Evolutionary conservation across 2,888 invertebrate genomes (phyloP), one percentile per base, ranked within the genome.

Genomic region (Pyralis farinalis): DNA sequence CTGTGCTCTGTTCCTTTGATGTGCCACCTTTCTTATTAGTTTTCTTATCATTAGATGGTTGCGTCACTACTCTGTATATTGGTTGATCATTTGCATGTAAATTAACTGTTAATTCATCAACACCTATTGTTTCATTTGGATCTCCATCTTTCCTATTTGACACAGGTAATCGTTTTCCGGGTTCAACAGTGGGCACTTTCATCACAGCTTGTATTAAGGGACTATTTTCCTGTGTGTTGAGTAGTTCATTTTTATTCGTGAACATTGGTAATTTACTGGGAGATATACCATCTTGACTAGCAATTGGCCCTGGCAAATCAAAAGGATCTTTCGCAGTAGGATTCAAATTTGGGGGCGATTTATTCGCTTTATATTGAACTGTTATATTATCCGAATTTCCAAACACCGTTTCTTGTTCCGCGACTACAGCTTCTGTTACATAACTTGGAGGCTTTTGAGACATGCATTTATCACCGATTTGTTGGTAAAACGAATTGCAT

Each of bases 401-500:
- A 39, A 69, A 33, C 4, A 58, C 44, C 28, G 78, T 51, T 46
- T 81, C 81, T 54, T 82, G 73, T 50, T 89, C 87, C 22, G 80
- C 78, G 12, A 85, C 63, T 1, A 86, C 77, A 8, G 84, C 72
- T 62, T 87, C 88, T 6, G 87, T 78, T 2, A 72, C 67, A 34
- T 73, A 77, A 1, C 72, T 51, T 7, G 71, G 60, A 30, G 58
- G 40, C 59, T 76, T 88, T 44, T 72, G 71, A 5, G 78, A 71
- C 40, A 93, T 72, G 79, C 94, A 94, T 49, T 90, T 91, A 51
- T 93, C 93, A 9, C 92, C 93, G 12, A 90, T 81, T 80, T 93
- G 93, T 46, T 90, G 90, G 53, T 91, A 91, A 29, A 92, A 92
- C 7, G 92, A 76, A 55, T 94, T 93, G 71, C 97, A 97, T 46